These are phyloP conservation scores for Butorides virescens DNA, from an alignment of 2,113 vertebrate genomes.

Conservation along the genomic window DNA sequence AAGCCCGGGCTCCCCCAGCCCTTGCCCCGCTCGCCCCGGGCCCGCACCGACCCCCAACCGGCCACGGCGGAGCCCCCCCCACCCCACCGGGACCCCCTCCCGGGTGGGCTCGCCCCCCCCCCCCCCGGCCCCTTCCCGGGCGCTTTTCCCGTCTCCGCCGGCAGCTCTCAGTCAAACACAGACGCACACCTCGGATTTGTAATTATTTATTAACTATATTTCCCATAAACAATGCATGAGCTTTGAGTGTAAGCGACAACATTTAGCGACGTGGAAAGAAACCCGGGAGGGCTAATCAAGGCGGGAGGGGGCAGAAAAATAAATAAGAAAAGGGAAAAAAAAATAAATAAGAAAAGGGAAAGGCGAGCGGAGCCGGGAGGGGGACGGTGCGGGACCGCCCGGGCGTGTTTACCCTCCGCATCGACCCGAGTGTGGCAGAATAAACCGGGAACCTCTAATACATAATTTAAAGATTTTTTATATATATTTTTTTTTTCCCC, in stretches of 20 bases:
- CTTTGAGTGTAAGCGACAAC: conserved; percentile 10
- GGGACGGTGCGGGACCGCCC: not conserved
- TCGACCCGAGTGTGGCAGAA: not conserved
- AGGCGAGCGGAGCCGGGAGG: not conserved
- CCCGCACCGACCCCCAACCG: not conserved
- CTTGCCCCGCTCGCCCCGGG: no score
- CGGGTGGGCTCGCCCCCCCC: not conserved
- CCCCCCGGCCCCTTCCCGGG: not conserved
- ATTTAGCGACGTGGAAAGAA: conserved; percentile 36
- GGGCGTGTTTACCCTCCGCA: not conserved
- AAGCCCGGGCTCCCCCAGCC: not conserved
- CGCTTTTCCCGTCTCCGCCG: conserved; percentile 44
- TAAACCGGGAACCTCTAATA: not conserved
- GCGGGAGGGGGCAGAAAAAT: not conserved
- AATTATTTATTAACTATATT: conserved; percentile 55
- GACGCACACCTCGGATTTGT: not conserved
- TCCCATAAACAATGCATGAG: conserved; percentile 47
- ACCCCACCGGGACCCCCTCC: not conserved
- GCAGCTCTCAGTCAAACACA: conserved; percentile 19
- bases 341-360: not conserved
- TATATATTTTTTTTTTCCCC: not conserved
- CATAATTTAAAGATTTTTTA: not conserved
- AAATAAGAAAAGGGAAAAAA: not conserved
- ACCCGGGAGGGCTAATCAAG: not conserved
- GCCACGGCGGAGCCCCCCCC: not conserved